These are phyloP conservation scores for Reinhardtius hippoglossoides DNA, from an alignment of 2,113 vertebrate genomes.

Conservation along the genomic window DNA sequence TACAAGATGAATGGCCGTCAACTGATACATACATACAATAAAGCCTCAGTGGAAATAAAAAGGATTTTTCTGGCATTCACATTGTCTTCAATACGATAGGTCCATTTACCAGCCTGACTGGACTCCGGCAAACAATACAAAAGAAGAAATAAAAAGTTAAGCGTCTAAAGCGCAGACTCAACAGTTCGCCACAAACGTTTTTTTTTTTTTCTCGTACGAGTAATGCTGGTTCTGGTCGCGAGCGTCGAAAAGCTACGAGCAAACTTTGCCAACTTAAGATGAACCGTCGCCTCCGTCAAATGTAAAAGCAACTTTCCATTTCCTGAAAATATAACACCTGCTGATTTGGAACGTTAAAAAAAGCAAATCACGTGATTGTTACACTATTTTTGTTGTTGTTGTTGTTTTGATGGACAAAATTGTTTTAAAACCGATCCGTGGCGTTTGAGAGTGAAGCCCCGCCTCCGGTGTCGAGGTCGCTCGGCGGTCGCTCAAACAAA, in stretches of 20 bases:
- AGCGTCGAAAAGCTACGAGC: background rate
- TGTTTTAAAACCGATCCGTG: background rate
- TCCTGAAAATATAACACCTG: conserved; percentile 1
- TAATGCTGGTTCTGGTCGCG: no score
- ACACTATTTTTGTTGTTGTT: background rate
- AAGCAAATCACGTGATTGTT: background rate
- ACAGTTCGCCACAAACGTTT: conserved; percentile 13
- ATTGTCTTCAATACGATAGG: conserved; percentile 56
- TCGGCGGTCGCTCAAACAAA: no score
- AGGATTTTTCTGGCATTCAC: conserved; percentile 49
- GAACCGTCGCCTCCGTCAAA: no score
- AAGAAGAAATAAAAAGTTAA: conserved; percentile 4
- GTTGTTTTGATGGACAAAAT: background rate
- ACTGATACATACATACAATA: conserved; percentile 33
- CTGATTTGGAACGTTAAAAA: background rate
- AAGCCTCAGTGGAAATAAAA: conserved; percentile 37
- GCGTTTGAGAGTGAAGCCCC: conserved; percentile 20
- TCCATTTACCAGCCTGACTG: conserved; percentile 45
- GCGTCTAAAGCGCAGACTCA: conserved; percentile 14
- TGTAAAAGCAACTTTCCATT: no score
- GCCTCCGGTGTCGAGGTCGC: background rate
- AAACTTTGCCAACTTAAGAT: conserved; percentile 5
- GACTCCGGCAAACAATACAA: conserved; percentile 22
- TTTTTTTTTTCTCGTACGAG: no score
- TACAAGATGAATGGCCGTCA: conserved; percentile 50